phyloP scores from a whole-genome alignment of 2,113 vertebrate species.

The Tursiops truncatus region DNA sequence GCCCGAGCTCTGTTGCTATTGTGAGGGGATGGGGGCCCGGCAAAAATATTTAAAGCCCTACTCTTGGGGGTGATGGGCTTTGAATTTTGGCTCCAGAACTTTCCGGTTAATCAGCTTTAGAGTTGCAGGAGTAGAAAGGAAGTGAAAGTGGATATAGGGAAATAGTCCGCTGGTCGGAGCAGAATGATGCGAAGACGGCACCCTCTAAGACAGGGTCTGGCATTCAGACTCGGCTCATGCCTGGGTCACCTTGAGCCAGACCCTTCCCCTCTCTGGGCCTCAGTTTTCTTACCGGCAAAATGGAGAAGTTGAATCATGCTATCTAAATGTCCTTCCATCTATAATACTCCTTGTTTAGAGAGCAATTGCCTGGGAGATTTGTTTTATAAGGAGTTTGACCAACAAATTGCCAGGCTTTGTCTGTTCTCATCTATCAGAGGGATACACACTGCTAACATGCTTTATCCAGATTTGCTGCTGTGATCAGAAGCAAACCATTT shows the following conservation, averaged over 20 bases:
- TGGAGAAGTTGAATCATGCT: not conserved
- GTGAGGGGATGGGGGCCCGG: not conserved
- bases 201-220: not conserved
- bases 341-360: not conserved
- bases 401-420: not conserved
- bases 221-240: not conserved
- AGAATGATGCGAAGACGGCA: not conserved
- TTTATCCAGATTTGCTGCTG: not conserved
- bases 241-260: not conserved
- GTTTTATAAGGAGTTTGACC: not conserved
- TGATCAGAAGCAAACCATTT: not conserved
- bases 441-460: rapidly evolving
- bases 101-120: constrained; percentile 22
- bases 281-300: not conserved
- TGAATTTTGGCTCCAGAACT: constrained; percentile 30
- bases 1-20: not conserved
- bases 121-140: not conserved
- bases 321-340: not conserved
- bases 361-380: not conserved
- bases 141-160: not conserved
- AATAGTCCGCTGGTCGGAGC: not conserved
- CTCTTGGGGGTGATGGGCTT: constrained; percentile 1
- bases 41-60: not conserved
- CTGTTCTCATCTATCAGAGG: not conserved
- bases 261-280: not conserved